Conservation (phyloP, 2,888 invertebrate species). For the Habrosyne pyritoides region DNA sequence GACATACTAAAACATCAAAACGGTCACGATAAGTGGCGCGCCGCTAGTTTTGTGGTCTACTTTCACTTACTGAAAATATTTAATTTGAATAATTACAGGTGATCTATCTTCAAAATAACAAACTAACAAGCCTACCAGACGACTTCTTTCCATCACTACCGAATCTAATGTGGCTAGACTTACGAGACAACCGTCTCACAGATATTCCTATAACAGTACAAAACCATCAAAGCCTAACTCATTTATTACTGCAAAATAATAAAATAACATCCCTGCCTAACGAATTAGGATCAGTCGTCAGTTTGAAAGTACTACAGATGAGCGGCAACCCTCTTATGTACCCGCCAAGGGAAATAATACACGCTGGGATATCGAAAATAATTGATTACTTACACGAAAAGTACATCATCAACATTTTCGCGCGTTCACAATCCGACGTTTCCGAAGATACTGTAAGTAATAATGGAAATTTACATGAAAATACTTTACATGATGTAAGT, state of each 20-base stretch:
- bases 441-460: conserved; percentile 49
- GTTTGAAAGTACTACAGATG: conserved; percentile 85
- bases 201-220: conserved; percentile 83
- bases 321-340: conserved; percentile 84
- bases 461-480: conserved; percentile 33
- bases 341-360: conserved; percentile 81
- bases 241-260: conserved; percentile 86
- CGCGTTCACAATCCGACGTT: conserved; percentile 58
- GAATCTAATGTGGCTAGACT: conserved; percentile 85
- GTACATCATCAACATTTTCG: conserved; percentile 51
- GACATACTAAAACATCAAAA: too few relatives aligned
- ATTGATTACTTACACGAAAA: conserved; percentile 65
- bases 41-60: too few relatives aligned
- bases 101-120: conserved; percentile 80
- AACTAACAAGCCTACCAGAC: conserved; percentile 77
- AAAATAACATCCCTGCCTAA: conserved; percentile 82
- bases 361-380: conserved; percentile 71
- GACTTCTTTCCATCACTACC: conserved; percentile 83
- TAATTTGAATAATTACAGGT: conserved; percentile 52
- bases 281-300: conserved; percentile 84
- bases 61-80: too few relatives aligned
- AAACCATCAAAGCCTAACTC: conserved; percentile 83
- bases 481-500: conserved; percentile 46
- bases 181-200: conserved; percentile 84
- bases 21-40: too few relatives aligned